Conservation (phyloP, 2,113 vertebrate genomes). For the Sciurus niger region DNA sequence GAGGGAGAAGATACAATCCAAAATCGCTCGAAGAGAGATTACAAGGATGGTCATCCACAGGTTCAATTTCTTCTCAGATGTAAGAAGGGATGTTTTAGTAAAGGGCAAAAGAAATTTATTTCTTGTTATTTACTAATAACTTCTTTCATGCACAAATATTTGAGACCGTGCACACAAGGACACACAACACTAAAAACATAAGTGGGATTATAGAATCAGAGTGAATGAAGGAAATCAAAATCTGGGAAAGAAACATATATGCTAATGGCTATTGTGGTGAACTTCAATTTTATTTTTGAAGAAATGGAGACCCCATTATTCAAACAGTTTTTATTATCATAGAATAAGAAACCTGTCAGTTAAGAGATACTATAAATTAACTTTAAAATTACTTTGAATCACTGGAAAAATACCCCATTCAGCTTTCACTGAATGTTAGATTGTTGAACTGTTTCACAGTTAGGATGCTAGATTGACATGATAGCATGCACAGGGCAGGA, state of each 20-base stretch:
- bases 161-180: not conserved
- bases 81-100: not conserved
- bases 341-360: not conserved
- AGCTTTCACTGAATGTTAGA: not conserved
- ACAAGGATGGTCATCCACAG: too few species aligned
- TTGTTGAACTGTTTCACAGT: not conserved
- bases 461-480: not conserved
- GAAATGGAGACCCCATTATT: not conserved
- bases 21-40: not conserved
- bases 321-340: not conserved
- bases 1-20: not conserved
- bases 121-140: not conserved
- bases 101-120: not conserved
- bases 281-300: not conserved
- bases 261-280: not conserved
- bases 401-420: not conserved
- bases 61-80: not conserved
- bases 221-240: not conserved
- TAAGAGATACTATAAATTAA: not conserved
- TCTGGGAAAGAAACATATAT: not conserved
- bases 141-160: not conserved
- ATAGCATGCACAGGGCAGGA: accelerated
- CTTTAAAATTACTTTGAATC: not conserved
- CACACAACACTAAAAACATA: not conserved
- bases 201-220: not conserved